Percentiles rank a stretch among this genome's conserved stretches.
These are phyloP conservation scores for Apis dorsata DNA, from an alignment of 1,140 invertebrate genomes.

Conservation along the genomic window DNA sequence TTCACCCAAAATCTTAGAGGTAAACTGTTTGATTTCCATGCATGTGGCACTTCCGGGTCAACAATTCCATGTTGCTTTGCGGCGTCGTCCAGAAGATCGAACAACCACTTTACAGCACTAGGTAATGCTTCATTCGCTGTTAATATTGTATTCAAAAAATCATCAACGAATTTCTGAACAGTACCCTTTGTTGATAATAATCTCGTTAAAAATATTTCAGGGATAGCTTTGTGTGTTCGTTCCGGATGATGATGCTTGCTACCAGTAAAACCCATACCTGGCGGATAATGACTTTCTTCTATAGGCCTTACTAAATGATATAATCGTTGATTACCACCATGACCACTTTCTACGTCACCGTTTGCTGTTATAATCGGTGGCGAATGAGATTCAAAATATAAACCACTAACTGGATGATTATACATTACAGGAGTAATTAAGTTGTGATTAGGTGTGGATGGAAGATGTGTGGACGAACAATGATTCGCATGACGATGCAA, in stretches of 20 bases:
- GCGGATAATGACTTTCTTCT: conserved; percentile 85
- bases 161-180: conserved; percentile 97
- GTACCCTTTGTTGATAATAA: conserved; percentile 96
- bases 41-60: conserved; percentile 94
- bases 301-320: conserved; percentile 93
- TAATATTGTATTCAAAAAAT: conserved; percentile 94
- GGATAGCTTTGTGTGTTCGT: conserved; percentile 94
- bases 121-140: conserved; percentile 94
- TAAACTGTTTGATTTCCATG: conserved; percentile 98
- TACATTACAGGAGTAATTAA: conserved; percentile 76
- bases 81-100: conserved; percentile 95
- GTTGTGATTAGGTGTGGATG: conserved; percentile 74
- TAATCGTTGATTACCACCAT: conserved; percentile 84
- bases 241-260: conserved; percentile 83
- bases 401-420: conserved; percentile 75
- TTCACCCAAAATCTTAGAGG: conserved; percentile 98
- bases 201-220: conserved; percentile 96
- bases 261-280: conserved; percentile 74
- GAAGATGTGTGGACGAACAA: conserved; percentile 74
- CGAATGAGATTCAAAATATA: conserved; percentile 83
- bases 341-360: conserved; percentile 86
- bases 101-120: conserved; percentile 96
- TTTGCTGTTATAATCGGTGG: conserved; percentile 88
- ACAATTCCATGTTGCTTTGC: conserved; percentile 90
- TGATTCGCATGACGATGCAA: conserved; percentile 74